A percentile compares a stretch with the other conserved stretches of the same genome.
phyloP scores from a whole-genome alignment of 2,888 invertebrate species.

The Sphecodes monilicornis region DNA sequence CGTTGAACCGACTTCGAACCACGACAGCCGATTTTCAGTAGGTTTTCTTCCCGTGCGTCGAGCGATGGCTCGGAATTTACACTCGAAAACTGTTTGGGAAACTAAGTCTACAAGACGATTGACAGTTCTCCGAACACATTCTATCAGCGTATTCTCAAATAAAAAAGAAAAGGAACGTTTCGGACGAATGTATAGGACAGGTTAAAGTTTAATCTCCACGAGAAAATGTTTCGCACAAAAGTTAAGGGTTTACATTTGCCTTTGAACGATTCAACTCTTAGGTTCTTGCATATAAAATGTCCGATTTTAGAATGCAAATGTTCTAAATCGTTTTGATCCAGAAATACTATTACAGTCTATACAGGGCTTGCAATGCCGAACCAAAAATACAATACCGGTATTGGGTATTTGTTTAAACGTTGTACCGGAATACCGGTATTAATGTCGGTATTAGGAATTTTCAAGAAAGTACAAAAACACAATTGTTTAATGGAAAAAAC shows the following conservation, averaged over 20 bases:
- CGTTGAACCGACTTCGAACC: background rate
- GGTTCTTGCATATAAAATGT: too few species aligned
- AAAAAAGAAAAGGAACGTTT: background rate
- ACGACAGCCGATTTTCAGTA: background rate
- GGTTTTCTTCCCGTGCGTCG: background rate
- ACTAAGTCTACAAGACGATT: background rate
- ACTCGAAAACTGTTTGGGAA: background rate
- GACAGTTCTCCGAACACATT: background rate
- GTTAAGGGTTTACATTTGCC: background rate
- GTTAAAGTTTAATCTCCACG: background rate
- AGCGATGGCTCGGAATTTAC: background rate
- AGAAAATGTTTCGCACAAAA: constrained; percentile 5
- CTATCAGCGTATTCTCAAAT: background rate
- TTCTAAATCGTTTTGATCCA: too few species aligned
- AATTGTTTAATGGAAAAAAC: too few species aligned
- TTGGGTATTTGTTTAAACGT: too few species aligned
- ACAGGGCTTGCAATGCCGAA: too few species aligned
- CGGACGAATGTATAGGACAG: background rate
- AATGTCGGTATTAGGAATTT: too few species aligned
- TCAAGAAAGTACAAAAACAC: too few species aligned
- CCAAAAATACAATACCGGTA: too few species aligned
- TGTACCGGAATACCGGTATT: too few species aligned
- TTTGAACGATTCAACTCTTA: too few species aligned
- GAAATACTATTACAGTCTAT: too few species aligned
- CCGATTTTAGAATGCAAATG: too few species aligned